These are phyloP conservation scores for Erebia epiphron DNA, from an alignment of 2,888 invertebrate species.

Conservation along the genomic window DNA sequence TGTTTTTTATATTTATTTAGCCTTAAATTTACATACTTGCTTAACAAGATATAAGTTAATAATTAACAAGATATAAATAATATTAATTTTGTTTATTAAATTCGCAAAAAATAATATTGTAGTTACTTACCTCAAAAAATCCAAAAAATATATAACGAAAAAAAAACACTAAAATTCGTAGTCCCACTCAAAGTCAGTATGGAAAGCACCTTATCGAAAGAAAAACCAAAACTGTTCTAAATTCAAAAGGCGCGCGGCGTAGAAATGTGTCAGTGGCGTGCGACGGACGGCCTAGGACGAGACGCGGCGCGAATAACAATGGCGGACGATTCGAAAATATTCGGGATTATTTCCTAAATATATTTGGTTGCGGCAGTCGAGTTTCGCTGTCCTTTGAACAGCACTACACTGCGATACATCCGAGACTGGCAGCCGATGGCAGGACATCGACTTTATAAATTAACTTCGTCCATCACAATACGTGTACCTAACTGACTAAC, in stretches of 20 bases:
- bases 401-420: conserved; percentile 63
- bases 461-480: conserved; percentile 69
- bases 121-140: conserved; percentile 62
- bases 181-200: conserved; percentile 57
- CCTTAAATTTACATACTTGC: too few species aligned
- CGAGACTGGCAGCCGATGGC: conserved; percentile 69
- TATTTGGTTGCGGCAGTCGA: conserved; percentile 68
- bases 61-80: too few species aligned
- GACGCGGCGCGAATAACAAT: conserved; percentile 69
- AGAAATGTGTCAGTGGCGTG: conserved; percentile 83
- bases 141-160: conserved; percentile 48
- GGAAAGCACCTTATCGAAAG: conserved; percentile 62
- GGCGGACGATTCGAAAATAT: conserved; percentile 54
- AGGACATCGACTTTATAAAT: conserved; percentile 82
- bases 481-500: conserved; percentile 53
- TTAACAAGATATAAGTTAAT: too few species aligned
- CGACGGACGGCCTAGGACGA: conserved; percentile 74
- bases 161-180: conserved; percentile 52
- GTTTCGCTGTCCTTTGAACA: conserved; percentile 72
- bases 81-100: neutral
- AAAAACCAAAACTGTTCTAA: conserved; percentile 71
- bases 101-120: conserved; percentile 1
- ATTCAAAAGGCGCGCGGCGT: conserved; percentile 77
- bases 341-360: conserved; percentile 63
- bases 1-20: too few species aligned